Evolutionary conservation across 2,113 vertebrate species (phyloP).

Genomic region (Ceyx melanurus): DNA sequence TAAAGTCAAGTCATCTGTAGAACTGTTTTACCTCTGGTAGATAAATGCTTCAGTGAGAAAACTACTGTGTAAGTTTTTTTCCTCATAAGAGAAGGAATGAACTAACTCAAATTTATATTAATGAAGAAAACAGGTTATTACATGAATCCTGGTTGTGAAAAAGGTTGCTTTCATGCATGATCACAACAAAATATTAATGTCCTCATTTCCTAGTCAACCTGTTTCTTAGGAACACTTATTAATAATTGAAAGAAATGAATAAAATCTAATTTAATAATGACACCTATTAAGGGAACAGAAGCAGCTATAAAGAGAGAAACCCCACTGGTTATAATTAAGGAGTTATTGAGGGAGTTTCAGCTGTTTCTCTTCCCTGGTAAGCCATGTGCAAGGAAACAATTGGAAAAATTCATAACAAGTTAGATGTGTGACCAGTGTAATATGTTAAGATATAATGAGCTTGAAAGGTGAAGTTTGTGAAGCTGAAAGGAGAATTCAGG

Average conservation of each 20-base stretch:
- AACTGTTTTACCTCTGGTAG: not conserved
- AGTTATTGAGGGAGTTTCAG: not conserved
- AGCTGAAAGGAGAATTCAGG: not conserved
- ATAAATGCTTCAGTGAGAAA: not conserved
- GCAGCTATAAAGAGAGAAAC: slow-evolving; percentile 4
- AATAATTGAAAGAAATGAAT: slow-evolving; percentile 10
- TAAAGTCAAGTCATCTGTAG: not conserved
- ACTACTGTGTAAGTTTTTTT: not conserved
- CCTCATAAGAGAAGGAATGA: not conserved
- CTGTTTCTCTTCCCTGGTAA: not conserved
- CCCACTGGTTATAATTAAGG: slow-evolving; percentile 35
- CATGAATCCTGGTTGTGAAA: not conserved
- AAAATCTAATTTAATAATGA: slow-evolving; percentile 29
- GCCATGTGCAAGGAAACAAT: not conserved
- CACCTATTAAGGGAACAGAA: slow-evolving; percentile 18
- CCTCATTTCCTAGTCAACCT: not conserved
- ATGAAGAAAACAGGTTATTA: not conserved
- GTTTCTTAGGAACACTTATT: slow-evolving; percentile 11
- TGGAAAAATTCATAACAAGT: not conserved
- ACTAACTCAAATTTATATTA: not conserved
- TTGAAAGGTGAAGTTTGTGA: not conserved
- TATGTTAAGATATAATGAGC: not conserved
- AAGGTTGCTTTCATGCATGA: not conserved
- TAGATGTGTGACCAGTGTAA: not conserved
- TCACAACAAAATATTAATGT: not conserved